Evolutionary conservation across 2,888 invertebrate species (phyloP), one percentile per base, ranked within the genome.

Genomic region (Perdita meconis): DNA sequence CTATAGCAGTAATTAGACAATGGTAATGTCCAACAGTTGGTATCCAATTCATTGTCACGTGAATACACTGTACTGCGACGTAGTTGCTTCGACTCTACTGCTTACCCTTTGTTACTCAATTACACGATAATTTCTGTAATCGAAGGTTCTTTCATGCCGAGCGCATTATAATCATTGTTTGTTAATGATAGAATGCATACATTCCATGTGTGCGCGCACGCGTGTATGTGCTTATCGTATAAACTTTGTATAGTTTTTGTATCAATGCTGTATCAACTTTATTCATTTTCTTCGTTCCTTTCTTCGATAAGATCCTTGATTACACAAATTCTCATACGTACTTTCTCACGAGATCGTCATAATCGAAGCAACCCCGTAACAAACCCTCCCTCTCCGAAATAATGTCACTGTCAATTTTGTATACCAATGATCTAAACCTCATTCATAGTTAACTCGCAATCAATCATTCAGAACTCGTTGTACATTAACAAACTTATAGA

Each of bases 21-120:
- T 92, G 91, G 91, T 92, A 91, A 91, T 91, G 88, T 92, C 91
- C 91, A 92, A 92, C 91, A 91, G 92, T 90, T 90, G 91, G 91
- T 91, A 90, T 83, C 88, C 88, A 84, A 66, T 75, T 86, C 80
- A 85, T 88, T 82, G 86, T 88, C 87, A 84, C 84, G 84, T 90
- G 89, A 87, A 68, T 78, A 78, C 63, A 84, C 44, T 77, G 69
- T 81, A 78, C 73, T 81, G 86, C 81, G 88, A 86, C 87, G 87
- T 89, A 90, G 89, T 89, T 89, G 90, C 89, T 89, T 90, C 87
- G 87, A 88, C 80, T 81, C 72, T 72, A 68, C 70, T 70, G 81
- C 86, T 85, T 79, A 68, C 59, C 34, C 64, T 38, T 40, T 55
- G 19, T 74, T 44, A 63, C 57, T 26, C 24, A 38, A 56, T 51